phyloP scores from a whole-genome alignment of 2,888 invertebrate species.

The Ormyrus nitidulus region DNA sequence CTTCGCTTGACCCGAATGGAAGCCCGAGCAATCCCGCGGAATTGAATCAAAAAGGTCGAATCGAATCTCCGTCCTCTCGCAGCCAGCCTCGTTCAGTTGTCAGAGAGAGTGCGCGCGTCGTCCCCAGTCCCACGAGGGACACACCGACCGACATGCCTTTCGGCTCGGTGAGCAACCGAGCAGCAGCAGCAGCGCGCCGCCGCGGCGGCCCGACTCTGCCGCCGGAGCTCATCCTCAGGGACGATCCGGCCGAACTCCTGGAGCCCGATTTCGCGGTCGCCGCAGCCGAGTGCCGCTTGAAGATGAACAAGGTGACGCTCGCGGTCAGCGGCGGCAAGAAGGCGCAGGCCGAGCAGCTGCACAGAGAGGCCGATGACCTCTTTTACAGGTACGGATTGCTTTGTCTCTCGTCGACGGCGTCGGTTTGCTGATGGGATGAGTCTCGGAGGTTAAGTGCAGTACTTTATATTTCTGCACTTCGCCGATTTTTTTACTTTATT shows the following conservation, averaged over 20 bases:
- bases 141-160: neutral
- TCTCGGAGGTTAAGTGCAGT: too few species aligned
- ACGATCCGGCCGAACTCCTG: conserved; percentile 3
- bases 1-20: too few species aligned
- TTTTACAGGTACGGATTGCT: conserved; percentile 53
- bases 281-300: conserved; percentile 32
- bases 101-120: too few species aligned
- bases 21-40: too few species aligned
- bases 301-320: neutral
- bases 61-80: too few species aligned
- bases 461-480: neutral
- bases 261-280: conserved; percentile 34
- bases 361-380: conserved; percentile 67
- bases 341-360: conserved; percentile 65
- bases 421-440: too few species aligned
- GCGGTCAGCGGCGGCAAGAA: conserved; percentile 46
- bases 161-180: conserved; percentile 20
- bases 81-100: too few species aligned
- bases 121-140: too few species aligned
- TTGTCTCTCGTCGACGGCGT: neutral
- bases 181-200: neutral
- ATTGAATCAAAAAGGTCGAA: too few species aligned
- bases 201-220: neutral
- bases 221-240: conserved; percentile 19
- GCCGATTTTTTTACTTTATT: neutral